phyloP scores from a whole-genome alignment of 2,113 vertebrate genomes.

The Nycticorax nycticorax region DNA sequence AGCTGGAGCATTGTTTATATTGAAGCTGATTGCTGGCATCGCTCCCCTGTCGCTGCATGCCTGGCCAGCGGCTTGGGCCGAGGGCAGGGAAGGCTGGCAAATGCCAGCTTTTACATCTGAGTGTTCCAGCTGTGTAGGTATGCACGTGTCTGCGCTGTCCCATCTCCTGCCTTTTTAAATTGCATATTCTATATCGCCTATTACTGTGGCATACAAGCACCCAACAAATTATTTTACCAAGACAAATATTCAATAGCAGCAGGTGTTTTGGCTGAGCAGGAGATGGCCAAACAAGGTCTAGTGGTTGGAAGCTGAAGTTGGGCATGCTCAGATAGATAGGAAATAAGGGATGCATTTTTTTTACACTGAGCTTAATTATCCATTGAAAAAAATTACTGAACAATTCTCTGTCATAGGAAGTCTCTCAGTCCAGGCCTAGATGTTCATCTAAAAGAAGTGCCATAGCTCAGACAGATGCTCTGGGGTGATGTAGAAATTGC shows the following conservation, averaged over 20 bases:
- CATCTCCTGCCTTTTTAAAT: not conserved
- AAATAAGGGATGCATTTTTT: not conserved
- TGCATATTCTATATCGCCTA: not conserved
- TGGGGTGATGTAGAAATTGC: not conserved
- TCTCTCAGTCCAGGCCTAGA: not conserved
- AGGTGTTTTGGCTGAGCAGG: not conserved
- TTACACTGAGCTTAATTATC: not conserved
- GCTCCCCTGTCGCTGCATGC: not conserved
- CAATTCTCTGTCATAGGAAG: not conserved
- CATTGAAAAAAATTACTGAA: not conserved
- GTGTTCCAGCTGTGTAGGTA: not conserved
- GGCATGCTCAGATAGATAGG: not conserved
- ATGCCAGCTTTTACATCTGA: not conserved
- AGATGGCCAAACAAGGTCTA: not conserved
- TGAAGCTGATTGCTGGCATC: not conserved
- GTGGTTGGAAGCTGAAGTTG: not conserved
- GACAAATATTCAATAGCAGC: not conserved
- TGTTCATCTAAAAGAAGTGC: not conserved
- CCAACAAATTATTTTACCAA: not conserved
- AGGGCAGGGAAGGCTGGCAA: not conserved
- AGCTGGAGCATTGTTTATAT: not conserved
- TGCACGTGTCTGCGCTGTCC: fast-evolving
- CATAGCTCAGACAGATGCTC: not conserved
- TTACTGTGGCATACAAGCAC: not conserved
- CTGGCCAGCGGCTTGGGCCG: not conserved